Conservation (phyloP, 2,888 invertebrate genomes). For the Helleia helle region DNA sequence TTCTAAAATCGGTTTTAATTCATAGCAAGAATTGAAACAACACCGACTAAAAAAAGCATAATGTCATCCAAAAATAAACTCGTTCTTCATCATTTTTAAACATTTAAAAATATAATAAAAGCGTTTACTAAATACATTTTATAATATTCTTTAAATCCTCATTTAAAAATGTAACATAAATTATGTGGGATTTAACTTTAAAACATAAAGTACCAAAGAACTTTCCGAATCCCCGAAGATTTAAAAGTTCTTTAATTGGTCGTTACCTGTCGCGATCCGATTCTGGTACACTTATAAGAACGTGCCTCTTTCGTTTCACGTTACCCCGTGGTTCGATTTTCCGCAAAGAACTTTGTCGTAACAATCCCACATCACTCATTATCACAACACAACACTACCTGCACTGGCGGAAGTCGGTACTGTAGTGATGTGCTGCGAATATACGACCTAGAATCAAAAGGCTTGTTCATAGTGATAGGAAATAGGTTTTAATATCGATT, state of each 20-base stretch:
- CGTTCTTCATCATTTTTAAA: too few species aligned
- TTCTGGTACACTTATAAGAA: slow-evolving; percentile 47
- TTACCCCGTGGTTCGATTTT: slow-evolving; percentile 28
- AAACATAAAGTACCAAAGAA: neutral
- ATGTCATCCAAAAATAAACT: too few species aligned
- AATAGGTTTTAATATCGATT: too few species aligned
- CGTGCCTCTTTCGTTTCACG: slow-evolving; percentile 38
- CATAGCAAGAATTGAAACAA: too few species aligned
- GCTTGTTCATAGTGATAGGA: slow-evolving; percentile 19
- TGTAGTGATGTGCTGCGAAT: slow-evolving; percentile 20
- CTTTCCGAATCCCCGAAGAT: neutral
- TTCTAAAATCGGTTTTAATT: too few species aligned
- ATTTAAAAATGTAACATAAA: too few species aligned
- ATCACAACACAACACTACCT: slow-evolving; percentile 18
- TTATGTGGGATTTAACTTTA: too few species aligned
- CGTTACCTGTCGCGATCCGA: slow-evolving; percentile 36
- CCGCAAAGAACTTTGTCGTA: slow-evolving; percentile 45
- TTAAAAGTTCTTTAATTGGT: neutral
- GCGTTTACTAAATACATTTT: too few species aligned
- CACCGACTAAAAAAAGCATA: too few species aligned
- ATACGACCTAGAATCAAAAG: slow-evolving; percentile 23
- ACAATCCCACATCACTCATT: slow-evolving; percentile 45
- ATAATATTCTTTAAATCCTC: too few species aligned
- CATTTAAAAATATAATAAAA: too few species aligned
- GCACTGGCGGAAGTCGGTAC: slow-evolving; percentile 19